Evolutionary conservation across 2,797 vertebrate species (phyloP).

Genomic region (Scomberomorus guttatus): DNA sequence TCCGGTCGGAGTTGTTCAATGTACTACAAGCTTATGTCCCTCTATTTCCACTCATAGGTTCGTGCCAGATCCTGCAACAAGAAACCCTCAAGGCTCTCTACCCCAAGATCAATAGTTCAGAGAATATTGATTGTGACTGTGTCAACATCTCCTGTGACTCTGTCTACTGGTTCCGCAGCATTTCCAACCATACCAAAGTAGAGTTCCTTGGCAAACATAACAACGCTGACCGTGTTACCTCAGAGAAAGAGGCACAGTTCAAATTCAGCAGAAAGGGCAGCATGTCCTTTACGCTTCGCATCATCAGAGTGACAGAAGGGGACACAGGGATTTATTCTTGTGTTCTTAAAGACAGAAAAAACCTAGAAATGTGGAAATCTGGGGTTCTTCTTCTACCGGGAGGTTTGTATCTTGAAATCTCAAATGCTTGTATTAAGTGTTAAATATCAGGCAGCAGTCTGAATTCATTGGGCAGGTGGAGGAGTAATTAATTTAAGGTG

Average conservation of each 20-base stretch:
- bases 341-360: conserved; percentile 26
- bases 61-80: background rate
- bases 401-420: conserved; percentile 75
- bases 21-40: background rate
- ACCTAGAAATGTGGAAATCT: conserved; percentile 7
- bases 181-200: accelerated
- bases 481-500: background rate
- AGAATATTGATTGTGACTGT: conserved; percentile 66
- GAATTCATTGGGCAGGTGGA: conserved; percentile 1
- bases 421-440: background rate
- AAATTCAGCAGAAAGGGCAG: background rate
- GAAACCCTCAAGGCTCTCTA: conserved; percentile 22
- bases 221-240: conserved; percentile 23
- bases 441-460: background rate
- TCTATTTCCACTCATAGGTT: conserved; percentile 53
- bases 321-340: conserved; percentile 84
- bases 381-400: conserved; percentile 74
- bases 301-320: conserved; percentile 45
- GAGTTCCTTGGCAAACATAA: conserved; percentile 63
- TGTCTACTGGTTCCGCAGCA: conserved; percentile 77
- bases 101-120: conserved; percentile 26
- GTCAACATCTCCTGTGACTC: conserved; percentile 28
- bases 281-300: conserved; percentile 59
- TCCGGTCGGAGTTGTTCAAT: background rate
- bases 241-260: accelerated